Evolutionary conservation across 2,888 invertebrate species (phyloP).

Genomic region (Dolichopus griseipennis): DNA sequence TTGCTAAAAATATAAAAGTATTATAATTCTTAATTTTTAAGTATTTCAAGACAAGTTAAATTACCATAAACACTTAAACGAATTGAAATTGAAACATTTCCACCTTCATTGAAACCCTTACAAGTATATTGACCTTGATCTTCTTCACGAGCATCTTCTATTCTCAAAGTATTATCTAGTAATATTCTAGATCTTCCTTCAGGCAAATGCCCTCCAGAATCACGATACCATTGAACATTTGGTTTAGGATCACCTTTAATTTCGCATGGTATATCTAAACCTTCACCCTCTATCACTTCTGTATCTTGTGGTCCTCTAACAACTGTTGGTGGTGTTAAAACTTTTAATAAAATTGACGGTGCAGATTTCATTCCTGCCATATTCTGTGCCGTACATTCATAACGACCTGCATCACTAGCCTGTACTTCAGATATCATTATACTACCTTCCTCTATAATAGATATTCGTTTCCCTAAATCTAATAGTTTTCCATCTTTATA

Average conservation of each 20-base stretch:
- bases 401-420: slow-evolving; percentile 28
- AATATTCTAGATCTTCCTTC: slow-evolving; percentile 28
- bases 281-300: slow-evolving; percentile 30
- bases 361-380: slow-evolving; percentile 29
- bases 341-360: slow-evolving; percentile 26
- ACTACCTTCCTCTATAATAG: slow-evolving; percentile 29
- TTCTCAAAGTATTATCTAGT: slow-evolving; percentile 29
- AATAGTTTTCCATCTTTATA: slow-evolving; percentile 28
- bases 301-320: slow-evolving; percentile 28
- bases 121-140: slow-evolving; percentile 30
- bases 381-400: slow-evolving; percentile 31
- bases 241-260: slow-evolving; percentile 28
- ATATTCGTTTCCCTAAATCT: slow-evolving; percentile 30
- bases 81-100: slow-evolving; percentile 28
- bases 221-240: slow-evolving; percentile 27
- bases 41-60: background rate
- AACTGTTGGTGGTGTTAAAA: slow-evolving; percentile 28
- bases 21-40: background rate
- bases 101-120: slow-evolving; percentile 29
- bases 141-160: slow-evolving; percentile 28
- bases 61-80: slow-evolving; percentile 29
- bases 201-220: slow-evolving; percentile 25
- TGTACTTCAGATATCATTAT: slow-evolving; percentile 29
- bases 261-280: slow-evolving; percentile 30
- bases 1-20: slow-evolving; percentile 21